Evolutionary conservation across 2,888 invertebrate genomes (phyloP), one percentile per base, ranked within the genome.

Genomic region (Adelognathus sp.): DNA sequence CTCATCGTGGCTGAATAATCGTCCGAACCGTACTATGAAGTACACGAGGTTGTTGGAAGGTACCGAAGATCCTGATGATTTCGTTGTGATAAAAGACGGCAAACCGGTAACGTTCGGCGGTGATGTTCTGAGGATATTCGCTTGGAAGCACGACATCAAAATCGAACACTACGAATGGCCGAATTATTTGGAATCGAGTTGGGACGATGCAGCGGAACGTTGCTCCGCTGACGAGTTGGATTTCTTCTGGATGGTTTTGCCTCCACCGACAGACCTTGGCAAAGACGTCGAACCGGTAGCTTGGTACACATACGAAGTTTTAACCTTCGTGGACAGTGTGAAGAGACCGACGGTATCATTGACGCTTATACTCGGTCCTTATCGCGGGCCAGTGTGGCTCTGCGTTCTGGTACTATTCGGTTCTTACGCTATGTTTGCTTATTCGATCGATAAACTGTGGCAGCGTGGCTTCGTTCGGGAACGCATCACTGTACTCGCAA

Each of bases 311-410:
- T 70, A 21, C 14, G 33, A 58, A n/a, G n/a, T 11, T 36, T 7
- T 70, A 1, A 33, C 31, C 0, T 58, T 70, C 21, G 14, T 58
- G 2, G 58, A 58, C 4, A 21, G 5, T 3, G 11, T 9, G 11
- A 31, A 44, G n/a, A 11, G 36, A 7, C 4, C 4, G 11, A 1
- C 29, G 3, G 3, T 58, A 1, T 16, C 58, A 4, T 31, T 58
- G 6, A 46, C 2, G 6, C 44, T 14, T 16, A 9, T 80, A 36
- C 16, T 83, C n/a, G 72, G 46, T 29, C 81, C 84, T 1, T 82
- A 80, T 33, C 61, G 74, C 21, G 50, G 61, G 3, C 0, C 39
- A 1, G 80, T 82, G 18, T 81, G 79, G 83, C 2, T 80, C 4
- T 67, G 70, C 36, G 16, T 36, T 2, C 3, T 80, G n/a, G 7